Evolutionary conservation across 2,797 vertebrate species (phyloP).

Genomic region (Danionella dracula): DNA sequence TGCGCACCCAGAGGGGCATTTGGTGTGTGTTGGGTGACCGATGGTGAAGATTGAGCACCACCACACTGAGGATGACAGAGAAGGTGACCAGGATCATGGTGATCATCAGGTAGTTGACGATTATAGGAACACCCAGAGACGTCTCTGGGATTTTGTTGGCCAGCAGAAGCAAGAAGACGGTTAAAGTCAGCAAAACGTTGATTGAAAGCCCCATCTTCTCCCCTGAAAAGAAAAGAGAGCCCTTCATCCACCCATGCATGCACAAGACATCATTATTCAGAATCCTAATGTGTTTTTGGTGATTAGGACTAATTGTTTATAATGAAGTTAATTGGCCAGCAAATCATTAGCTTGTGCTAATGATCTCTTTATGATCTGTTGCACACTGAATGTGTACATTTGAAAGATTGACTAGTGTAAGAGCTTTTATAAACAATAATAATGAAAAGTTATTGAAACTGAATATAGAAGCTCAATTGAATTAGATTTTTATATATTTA

Average conservation of each 20-base stretch:
- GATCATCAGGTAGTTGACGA: constrained; percentile 90
- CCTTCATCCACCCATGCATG: background rate
- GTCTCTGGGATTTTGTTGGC: constrained; percentile 90
- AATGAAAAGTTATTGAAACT: background rate
- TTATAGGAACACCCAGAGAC: constrained; percentile 83
- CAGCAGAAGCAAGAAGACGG: constrained; percentile 88
- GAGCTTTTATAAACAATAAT: background rate
- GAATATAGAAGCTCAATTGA: too few species aligned
- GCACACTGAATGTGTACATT: background rate
- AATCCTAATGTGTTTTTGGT: background rate
- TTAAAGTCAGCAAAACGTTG: constrained; percentile 88
- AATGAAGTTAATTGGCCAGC: background rate
- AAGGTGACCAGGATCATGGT: constrained; percentile 87
- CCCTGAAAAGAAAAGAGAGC: constrained; percentile 58
- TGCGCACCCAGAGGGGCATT: constrained; percentile 84
- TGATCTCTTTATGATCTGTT: constrained; percentile 3
- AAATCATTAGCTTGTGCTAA: background rate
- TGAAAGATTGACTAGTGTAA: background rate
- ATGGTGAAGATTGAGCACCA: constrained; percentile 88
- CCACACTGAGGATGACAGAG: constrained; percentile 87
- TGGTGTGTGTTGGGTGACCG: constrained; percentile 80
- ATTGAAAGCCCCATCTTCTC: constrained; percentile 93
- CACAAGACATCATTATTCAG: background rate
- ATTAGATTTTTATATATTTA: background rate
- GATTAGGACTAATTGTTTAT: background rate